Percentiles rank a stretch among this genome's conserved stretches.
Evolutionary conservation across 1,140 invertebrate genomes (phyloP).

Genomic region (Brachionus rotundiformis): DNA sequence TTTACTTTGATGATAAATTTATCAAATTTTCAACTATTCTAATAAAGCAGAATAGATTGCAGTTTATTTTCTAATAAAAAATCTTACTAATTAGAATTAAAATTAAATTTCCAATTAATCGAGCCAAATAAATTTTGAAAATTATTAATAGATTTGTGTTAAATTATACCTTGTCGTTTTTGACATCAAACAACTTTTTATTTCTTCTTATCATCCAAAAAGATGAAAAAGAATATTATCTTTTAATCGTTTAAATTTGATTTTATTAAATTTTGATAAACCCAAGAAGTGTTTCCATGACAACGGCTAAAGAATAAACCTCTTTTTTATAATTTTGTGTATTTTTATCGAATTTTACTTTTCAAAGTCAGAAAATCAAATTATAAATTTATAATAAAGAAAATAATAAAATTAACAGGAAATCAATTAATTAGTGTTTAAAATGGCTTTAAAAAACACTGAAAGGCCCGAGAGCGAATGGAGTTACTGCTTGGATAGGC

Average conservation of each 20-base stretch:
- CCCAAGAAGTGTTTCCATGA: neutral
- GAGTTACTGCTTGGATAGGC: slow-evolving; percentile 3
- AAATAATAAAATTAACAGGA: neutral
- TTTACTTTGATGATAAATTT: too few relatives aligned
- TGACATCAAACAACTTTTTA: too few relatives aligned
- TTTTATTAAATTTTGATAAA: neutral
- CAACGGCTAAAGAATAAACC: neutral
- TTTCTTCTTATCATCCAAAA: too few relatives aligned
- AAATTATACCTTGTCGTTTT: too few relatives aligned
- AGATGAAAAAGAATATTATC: neutral
- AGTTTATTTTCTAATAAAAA: too few relatives aligned
- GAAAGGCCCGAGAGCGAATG: slow-evolving; percentile 22
- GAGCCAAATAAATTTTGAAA: too few relatives aligned
- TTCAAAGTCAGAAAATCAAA: neutral
- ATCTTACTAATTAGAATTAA: too few relatives aligned
- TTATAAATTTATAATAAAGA: too few relatives aligned
- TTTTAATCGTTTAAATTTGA: neutral
- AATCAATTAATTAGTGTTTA: neutral
- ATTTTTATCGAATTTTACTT: neutral
- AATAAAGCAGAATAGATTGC: too few relatives aligned
- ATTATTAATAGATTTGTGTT: too few relatives aligned
- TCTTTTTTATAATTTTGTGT: slow-evolving; percentile 22
- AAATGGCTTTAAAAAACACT: slow-evolving; percentile 15
- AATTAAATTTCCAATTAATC: too few relatives aligned
- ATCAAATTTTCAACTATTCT: too few relatives aligned